These are phyloP conservation scores for Gryllus bimaculatus DNA, from an alignment of 1,140 invertebrate genomes.

Conservation along the genomic window DNA sequence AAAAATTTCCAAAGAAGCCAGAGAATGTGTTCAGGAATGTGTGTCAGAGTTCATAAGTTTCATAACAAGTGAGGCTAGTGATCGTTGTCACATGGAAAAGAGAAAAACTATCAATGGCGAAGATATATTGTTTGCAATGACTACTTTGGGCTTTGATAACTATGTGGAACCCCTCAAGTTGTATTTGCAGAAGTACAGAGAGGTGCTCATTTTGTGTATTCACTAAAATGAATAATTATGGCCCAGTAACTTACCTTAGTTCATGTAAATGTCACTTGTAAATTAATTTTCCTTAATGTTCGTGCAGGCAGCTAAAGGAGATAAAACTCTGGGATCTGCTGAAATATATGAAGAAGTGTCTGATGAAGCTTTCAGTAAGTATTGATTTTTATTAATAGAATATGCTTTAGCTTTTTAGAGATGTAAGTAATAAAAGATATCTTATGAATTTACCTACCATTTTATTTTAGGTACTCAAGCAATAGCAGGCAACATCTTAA, in stretches of 20 bases:
- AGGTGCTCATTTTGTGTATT: constrained; percentile 40
- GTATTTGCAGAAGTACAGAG: constrained; percentile 94
- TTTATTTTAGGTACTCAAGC: constrained; percentile 16
- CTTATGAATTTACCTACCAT: background rate
- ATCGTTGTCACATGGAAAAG: constrained; percentile 94
- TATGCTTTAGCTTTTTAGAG: background rate
- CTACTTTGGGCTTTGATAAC: constrained; percentile 93
- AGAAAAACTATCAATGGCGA: constrained; percentile 99
- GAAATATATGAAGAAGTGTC: constrained; percentile 18
- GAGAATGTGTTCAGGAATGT: constrained; percentile 99
- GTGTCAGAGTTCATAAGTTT: constrained; percentile 99
- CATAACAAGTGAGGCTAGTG: constrained; percentile 96
- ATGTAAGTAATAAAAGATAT: background rate
- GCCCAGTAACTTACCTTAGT: no score
- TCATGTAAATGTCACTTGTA: background rate
- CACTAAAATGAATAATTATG: background rate
- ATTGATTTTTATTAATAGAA: background rate
- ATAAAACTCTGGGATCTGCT: constrained; percentile 14
- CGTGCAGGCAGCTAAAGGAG: constrained; percentile 16
- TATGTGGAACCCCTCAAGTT: constrained; percentile 95
- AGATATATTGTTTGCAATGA: constrained; percentile 95
- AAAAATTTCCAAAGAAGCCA: constrained; percentile 98
- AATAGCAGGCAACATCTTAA: constrained; percentile 19
- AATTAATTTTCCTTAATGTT: no score
- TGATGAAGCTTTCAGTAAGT: constrained; percentile 18